Percentiles rank a stretch among this genome's conserved stretches.
These are phyloP conservation scores for Ceratitis capitata DNA, from an alignment of 1,140 invertebrate genomes.

Conservation along the genomic window DNA sequence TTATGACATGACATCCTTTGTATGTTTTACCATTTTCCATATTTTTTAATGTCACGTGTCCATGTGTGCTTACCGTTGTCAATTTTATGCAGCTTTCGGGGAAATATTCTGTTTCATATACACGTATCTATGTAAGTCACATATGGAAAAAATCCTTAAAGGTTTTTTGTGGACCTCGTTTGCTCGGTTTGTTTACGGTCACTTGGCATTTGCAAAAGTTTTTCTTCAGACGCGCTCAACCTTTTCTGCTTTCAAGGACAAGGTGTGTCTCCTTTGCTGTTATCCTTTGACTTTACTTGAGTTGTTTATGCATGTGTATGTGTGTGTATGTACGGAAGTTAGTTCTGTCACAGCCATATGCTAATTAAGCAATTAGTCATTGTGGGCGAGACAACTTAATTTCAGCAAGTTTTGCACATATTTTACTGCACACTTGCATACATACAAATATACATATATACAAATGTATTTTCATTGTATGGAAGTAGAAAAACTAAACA, in stretches of 20 bases:
- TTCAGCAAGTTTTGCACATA: slow-evolving; percentile 13
- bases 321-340: neutral
- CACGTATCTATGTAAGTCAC: neutral
- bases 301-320: no score
- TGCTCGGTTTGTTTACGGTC: neutral
- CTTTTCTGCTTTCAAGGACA: slow-evolving; percentile 1
- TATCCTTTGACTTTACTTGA: neutral
- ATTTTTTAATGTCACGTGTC: neutral
- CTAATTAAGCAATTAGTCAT: slow-evolving; percentile 46
- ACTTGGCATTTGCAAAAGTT: neutral
- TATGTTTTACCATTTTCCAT: neutral
- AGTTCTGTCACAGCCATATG: slow-evolving; percentile 39
- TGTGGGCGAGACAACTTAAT: slow-evolving; percentile 31
- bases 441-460: neutral
- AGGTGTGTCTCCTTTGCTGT: neutral
- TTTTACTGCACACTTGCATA: neutral
- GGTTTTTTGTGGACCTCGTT: neutral
- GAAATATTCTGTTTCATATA: neutral
- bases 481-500: neutral
- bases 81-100: neutral
- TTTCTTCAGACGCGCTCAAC: slow-evolving; percentile 19
- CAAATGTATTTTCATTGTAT: neutral
- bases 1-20: no score
- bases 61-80: slow-evolving; percentile 4
- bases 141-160: neutral